Base-by-base conservation (phyloP, 1,140 invertebrate genomes). In the Ostrea denselamellosa region DNA sequence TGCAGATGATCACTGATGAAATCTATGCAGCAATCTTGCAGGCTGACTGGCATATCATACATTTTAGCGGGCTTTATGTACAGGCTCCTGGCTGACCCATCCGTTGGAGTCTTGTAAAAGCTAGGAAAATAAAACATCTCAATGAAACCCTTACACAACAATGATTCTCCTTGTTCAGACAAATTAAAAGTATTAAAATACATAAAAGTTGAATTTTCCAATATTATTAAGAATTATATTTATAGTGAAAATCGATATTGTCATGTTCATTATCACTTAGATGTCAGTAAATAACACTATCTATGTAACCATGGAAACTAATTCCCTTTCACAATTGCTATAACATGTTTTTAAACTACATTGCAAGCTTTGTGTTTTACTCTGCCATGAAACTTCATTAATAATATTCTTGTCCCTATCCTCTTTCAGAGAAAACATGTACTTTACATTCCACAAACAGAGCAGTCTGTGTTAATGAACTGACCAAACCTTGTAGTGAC, bases 1-100 rank as follows among this genome's bases (percentile, higher is more conserved):
- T 95, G 93, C 65, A 97, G 95, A 93, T 97, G 97, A 89, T 96
- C 96, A 93, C 96, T 97, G 86, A 97, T 97, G 91, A 96, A 96
- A 89, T 97, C 96, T 12, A 97, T 95, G 93, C 97, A 97, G 89
- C 96, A 95, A 87, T 97, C 96, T 92, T 97, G 96, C 62, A 97
- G 95, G 86, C 93, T 94, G 19, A 92, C 89, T 62, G 93, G 93
- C 65, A 91, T 93, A 85, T 94, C 93, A 85, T 94, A 94, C 93
- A 94, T 94, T 17, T 87, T 87, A 85, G 51, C 34, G 8, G 82
- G 44, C 82, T 53, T 53, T 53, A 83, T 28, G 68, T 77, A 77
- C 25, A 77, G 68, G 12, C 28, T 77, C 28, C 68, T 77, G 68
- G 9, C 8, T 0, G 25, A 77, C 28, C 68, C 68, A 77, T 77